Percentiles rank a stretch among this genome's conserved stretches.
These are phyloP conservation scores for Caenorhabditis tropicalis DNA, from an alignment of 1,140 invertebrate genomes.

Conservation along the genomic window DNA sequence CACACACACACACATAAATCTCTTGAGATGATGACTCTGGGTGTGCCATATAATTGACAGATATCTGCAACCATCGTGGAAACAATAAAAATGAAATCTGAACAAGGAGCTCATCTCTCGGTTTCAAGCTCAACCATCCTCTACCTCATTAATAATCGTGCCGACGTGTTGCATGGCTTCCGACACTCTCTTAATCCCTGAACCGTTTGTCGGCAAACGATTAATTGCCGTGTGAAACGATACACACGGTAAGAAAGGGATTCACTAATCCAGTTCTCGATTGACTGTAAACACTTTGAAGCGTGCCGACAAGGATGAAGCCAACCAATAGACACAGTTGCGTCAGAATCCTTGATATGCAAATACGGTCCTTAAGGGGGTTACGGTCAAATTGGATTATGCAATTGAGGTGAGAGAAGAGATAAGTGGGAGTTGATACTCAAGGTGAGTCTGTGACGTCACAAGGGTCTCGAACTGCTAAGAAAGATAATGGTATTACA, in stretches of 20 bases:
- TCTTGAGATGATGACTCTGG: neutral
- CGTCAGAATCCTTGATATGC: conserved; percentile 37
- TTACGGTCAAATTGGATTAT: conserved; percentile 25
- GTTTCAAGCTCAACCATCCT: neutral
- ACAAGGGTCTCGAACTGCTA: neutral
- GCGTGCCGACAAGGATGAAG: neutral
- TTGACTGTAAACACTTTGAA: conserved; percentile 36
- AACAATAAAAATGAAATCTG: neutral
- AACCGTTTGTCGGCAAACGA: conserved; percentile 26
- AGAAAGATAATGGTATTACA: too few species aligned
- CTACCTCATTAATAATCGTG: conserved; percentile 31
- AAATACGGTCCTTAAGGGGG: conserved; percentile 5
- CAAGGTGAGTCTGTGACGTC: neutral
- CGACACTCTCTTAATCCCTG: neutral
- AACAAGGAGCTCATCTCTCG: neutral
- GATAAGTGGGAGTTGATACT: conserved; percentile 3
- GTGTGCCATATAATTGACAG: neutral
- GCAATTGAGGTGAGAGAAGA: neutral
- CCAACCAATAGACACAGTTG: neutral
- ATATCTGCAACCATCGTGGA: neutral
- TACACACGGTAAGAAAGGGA: neutral
- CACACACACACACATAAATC: neutral
- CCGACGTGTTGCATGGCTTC: conserved; percentile 40
- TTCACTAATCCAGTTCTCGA: conserved; percentile 33
- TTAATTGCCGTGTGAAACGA: conserved; percentile 41